Conservation (phyloP, 2,113 vertebrate genomes). For the Axis porcinus region DNA sequence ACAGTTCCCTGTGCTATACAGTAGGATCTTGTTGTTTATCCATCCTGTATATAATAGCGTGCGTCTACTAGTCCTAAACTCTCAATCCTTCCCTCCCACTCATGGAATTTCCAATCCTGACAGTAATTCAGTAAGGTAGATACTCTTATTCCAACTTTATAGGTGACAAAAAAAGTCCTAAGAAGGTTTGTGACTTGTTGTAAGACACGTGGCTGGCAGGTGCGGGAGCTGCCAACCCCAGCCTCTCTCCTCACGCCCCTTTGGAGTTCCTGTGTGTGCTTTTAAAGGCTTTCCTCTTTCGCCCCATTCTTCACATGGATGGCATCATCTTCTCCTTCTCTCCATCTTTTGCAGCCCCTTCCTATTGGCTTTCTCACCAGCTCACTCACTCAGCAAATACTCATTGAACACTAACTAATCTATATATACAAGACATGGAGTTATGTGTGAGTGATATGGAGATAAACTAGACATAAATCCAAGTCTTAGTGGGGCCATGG, state of each 20-base stretch:
- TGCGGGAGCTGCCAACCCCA: rapidly evolving
- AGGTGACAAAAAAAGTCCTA: not conserved
- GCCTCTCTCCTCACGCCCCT: rapidly evolving
- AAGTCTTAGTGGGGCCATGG: too few species aligned
- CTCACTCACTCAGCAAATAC: not conserved
- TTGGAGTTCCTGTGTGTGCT: not conserved
- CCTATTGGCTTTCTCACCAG: not conserved
- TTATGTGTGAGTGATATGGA: not conserved
- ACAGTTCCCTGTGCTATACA: not conserved
- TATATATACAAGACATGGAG: not conserved
- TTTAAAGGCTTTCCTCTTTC: not conserved
- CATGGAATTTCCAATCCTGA: not conserved
- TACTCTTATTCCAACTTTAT: too few species aligned
- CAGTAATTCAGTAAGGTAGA: not conserved
- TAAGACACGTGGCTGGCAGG: not conserved
- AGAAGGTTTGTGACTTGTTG: not conserved
- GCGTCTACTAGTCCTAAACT: not conserved
- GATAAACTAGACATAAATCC: not conserved
- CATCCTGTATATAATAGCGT: not conserved
- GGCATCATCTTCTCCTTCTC: not conserved
- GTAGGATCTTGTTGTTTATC: not conserved
- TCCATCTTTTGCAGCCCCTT: not conserved
- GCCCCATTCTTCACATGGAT: not conserved
- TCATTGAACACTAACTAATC: not conserved
- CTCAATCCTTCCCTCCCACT: not conserved